Percentiles rank a stretch among this genome's conserved stretches.
These are phyloP conservation scores for Acipenser transmontanus DNA, from an alignment of 2,797 vertebrate genomes.

Conservation along the genomic window DNA sequence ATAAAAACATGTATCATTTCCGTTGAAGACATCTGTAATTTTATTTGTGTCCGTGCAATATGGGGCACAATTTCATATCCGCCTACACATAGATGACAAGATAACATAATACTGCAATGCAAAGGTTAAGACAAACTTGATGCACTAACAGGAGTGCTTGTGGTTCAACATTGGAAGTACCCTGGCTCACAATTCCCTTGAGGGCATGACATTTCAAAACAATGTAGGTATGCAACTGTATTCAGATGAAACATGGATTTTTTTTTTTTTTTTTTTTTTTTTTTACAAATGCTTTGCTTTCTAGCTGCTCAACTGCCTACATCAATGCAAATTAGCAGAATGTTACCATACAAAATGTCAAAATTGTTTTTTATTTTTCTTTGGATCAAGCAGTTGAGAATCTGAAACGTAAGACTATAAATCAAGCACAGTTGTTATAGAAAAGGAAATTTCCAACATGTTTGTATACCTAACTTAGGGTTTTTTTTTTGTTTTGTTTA, in stretches of 20 bases:
- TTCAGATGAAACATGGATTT: too few species aligned
- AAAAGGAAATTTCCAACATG: too few species aligned
- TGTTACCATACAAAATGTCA: constrained; percentile 1
- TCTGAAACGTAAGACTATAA: too few species aligned
- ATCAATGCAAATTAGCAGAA: constrained; percentile 18
- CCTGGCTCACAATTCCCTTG: constrained; percentile 1
- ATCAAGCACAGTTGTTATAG: too few species aligned
- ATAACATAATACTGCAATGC: constrained; percentile 1
- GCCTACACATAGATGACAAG: background rate
- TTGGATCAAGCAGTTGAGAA: too few species aligned
- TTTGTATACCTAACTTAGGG: too few species aligned
- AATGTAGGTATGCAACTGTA: background rate
- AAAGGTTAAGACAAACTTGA: constrained; percentile 14
- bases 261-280: too few species aligned
- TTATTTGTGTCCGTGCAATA: background rate
- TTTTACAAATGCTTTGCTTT: constrained; percentile 14
- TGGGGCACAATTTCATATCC: background rate
- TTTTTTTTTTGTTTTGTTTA: too few species aligned
- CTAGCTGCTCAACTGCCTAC: constrained; percentile 16
- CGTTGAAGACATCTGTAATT: constrained; percentile 5
- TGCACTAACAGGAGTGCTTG: background rate
- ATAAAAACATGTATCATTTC: background rate
- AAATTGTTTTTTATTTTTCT: too few species aligned
- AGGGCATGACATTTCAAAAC: constrained; percentile 20
- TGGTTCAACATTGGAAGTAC: constrained; percentile 2